Conservation (phyloP, 2,888 invertebrate genomes). For the Dermolepida albohirtum region DNA sequence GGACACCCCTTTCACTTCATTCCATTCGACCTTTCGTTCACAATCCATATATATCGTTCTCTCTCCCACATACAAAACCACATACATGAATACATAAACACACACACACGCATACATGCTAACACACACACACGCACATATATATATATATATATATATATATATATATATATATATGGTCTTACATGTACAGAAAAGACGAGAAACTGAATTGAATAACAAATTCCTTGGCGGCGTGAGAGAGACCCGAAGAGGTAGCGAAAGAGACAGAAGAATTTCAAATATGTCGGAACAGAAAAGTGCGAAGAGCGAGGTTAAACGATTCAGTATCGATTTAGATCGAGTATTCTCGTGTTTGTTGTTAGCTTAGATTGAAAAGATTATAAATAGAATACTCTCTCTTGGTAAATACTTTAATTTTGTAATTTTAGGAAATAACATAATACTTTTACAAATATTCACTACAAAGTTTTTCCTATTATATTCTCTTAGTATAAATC, state of each 20-base stretch:
- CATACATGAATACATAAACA: conserved; percentile 23
- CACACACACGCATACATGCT: conserved; percentile 14
- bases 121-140: too few relatives aligned
- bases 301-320: conserved; percentile 30
- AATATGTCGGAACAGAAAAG: conserved; percentile 37
- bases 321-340: conserved; percentile 29
- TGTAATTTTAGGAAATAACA: too few relatives aligned
- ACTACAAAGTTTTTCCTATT: too few relatives aligned
- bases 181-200: conserved; percentile 20
- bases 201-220: conserved; percentile 36
- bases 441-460: too few relatives aligned
- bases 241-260: conserved; percentile 10
- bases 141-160: too few relatives aligned
- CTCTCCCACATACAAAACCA: conserved; percentile 15
- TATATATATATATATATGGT: too few relatives aligned
- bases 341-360: conserved; percentile 21
- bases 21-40: conserved; percentile 32
- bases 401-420: conserved; percentile 7
- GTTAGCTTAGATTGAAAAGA: conserved; percentile 24
- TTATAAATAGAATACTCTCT: conserved; percentile 17
- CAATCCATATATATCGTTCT: conserved; percentile 19
- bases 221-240: conserved; percentile 32
- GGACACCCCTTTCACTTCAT: conserved; percentile 47
- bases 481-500: too few relatives aligned
- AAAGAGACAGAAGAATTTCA: conserved; percentile 35